A percentile compares a stretch with the other conserved stretches of the same genome.
Evolutionary conservation across 2,797 vertebrate genomes (phyloP).

Genomic region (Leptoclinus maculatus): DNA sequence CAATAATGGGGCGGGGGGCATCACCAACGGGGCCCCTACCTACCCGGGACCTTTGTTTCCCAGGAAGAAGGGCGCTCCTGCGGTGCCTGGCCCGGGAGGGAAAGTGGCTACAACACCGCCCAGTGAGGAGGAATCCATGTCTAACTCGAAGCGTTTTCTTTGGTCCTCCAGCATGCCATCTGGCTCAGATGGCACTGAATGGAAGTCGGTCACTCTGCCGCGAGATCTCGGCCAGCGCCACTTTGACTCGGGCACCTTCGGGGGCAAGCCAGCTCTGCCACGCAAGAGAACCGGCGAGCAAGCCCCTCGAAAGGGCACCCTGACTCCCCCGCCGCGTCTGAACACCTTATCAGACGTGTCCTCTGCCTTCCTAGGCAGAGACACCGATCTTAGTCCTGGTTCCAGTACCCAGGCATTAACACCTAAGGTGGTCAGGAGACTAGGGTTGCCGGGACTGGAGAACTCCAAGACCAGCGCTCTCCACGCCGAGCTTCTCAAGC

Average conservation of each 20-base stretch:
- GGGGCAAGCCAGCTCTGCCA: conserved; percentile 93
- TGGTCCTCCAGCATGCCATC: conserved; percentile 90
- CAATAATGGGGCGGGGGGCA: conserved; percentile 82
- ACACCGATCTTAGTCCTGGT: conserved; percentile 88
- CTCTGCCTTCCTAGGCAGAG: conserved; percentile 87
- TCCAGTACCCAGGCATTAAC: conserved; percentile 92
- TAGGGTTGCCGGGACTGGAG: conserved; percentile 80
- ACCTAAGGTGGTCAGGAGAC: conserved; percentile 87
- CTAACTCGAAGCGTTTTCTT: conserved; percentile 92
- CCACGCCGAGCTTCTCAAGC: conserved; percentile 86
- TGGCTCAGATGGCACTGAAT: conserved; percentile 87
- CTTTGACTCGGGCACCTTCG: conserved; percentile 91
- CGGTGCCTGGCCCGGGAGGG: conserved; percentile 68
- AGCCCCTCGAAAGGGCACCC: conserved; percentile 83
- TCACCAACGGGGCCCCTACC: conserved; percentile 88
- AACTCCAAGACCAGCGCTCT: conserved; percentile 85
- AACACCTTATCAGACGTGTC: conserved; percentile 87
- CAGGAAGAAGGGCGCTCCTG: conserved; percentile 88
- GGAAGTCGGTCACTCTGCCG: conserved; percentile 94
- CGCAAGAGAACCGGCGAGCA: conserved; percentile 90
- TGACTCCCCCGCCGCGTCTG: conserved; percentile 92
- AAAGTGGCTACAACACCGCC: conserved; percentile 80
- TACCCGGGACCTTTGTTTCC: conserved; percentile 88
- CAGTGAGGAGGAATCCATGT: conserved; percentile 86
- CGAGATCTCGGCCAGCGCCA: conserved; percentile 92